These are phyloP conservation scores for Hecatera dysodea DNA, from an alignment of 2,888 invertebrate species.

Conservation along the genomic window DNA sequence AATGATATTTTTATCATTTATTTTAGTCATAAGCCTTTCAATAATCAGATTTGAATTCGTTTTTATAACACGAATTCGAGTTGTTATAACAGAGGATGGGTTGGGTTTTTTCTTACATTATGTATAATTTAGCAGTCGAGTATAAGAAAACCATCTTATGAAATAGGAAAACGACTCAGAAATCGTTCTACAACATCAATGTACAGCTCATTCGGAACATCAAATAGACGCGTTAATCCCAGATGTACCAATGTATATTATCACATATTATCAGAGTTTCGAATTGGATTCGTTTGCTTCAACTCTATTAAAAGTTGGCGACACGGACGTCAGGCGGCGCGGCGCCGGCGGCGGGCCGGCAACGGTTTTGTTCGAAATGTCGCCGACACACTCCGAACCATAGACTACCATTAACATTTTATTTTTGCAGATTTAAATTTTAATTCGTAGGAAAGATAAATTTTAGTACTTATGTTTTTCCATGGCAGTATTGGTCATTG, in stretches of 20 bases:
- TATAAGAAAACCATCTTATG: not conserved
- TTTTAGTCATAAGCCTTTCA: not conserved
- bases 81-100: too few relatives aligned
- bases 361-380: constrained; percentile 65
- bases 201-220: constrained; percentile 7
- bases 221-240: constrained; percentile 56
- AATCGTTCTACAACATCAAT: not conserved
- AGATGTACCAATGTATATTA: constrained; percentile 66
- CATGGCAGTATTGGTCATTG: not conserved
- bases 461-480: not conserved
- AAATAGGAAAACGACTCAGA: not conserved
- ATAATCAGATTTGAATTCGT: too few relatives aligned
- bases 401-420: constrained; percentile 28
- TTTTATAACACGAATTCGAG: too few relatives aligned
- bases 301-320: constrained; percentile 80
- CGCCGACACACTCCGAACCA: constrained; percentile 42
- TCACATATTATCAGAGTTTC: constrained; percentile 73
- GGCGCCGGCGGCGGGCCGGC: constrained; percentile 54
- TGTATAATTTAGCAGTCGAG: not conserved
- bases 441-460: too few relatives aligned
- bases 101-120: not conserved
- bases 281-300: constrained; percentile 73
- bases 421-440: constrained; percentile 21
- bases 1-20: not conserved
- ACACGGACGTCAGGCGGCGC: constrained; percentile 46